Percentiles rank a stretch among this genome's conserved stretches.
phyloP scores from a whole-genome alignment of 2,888 invertebrate species.

The Trachelus tabidus region DNA sequence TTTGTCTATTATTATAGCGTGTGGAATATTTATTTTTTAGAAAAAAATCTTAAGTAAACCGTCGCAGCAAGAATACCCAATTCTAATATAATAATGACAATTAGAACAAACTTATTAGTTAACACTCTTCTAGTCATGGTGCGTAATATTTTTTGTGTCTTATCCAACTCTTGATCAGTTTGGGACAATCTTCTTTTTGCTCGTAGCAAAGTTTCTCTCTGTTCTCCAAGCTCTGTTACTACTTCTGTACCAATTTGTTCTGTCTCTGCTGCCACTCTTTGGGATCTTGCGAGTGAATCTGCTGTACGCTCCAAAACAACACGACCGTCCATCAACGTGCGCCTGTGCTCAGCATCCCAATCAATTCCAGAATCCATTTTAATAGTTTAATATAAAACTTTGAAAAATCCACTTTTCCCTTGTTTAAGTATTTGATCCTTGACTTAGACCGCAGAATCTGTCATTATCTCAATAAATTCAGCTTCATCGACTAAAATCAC shows the following conservation, averaged over 20 bases:
- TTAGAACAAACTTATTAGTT: slow-evolving; percentile 80
- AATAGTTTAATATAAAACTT: neutral
- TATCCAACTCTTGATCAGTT: slow-evolving; percentile 78
- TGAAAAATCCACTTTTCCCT: neutral
- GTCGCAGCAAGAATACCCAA: slow-evolving; percentile 72
- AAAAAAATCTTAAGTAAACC: slow-evolving; percentile 74
- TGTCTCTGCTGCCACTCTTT: slow-evolving; percentile 81
- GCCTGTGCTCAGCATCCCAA: slow-evolving; percentile 71
- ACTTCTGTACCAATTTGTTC: slow-evolving; percentile 84
- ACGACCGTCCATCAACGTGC: slow-evolving; percentile 70
- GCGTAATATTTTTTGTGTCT: slow-evolving; percentile 73
- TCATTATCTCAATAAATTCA: slow-evolving; percentile 40
- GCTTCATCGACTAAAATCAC: slow-evolving; percentile 35
- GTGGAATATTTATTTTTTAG: slow-evolving; percentile 35
- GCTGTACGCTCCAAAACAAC: slow-evolving; percentile 72
- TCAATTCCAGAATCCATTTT: slow-evolving; percentile 59
- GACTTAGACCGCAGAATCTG: slow-evolving; percentile 15
- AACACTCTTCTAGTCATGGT: slow-evolving; percentile 77
- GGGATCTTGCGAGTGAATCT: slow-evolving; percentile 76
- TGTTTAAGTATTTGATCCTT: neutral
- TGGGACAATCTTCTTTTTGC: slow-evolving; percentile 75
- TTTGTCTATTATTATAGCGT: neutral
- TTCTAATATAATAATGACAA: slow-evolving; percentile 80
- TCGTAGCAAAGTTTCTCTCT: slow-evolving; percentile 79
- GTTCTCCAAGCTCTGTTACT: slow-evolving; percentile 79